phyloP scores from a whole-genome alignment of 23 tunicate species.

The Oikopleura dioica region DNA sequence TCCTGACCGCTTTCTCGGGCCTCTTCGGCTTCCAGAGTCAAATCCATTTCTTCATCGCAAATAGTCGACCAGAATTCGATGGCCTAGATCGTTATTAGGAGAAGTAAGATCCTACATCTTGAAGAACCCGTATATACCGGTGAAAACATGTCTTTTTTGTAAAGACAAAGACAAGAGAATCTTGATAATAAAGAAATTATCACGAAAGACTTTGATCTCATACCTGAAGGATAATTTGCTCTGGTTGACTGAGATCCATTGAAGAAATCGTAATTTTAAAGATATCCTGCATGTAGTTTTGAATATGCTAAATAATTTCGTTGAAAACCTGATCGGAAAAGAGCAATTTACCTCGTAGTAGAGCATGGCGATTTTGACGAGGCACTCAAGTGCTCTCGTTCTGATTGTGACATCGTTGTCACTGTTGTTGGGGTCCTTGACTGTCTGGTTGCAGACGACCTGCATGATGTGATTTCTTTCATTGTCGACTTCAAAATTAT shows the following conservation, averaged over 20 bases:
- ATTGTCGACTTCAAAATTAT: conserved; percentile 16
- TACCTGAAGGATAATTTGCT: neutral
- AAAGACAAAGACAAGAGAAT: neutral
- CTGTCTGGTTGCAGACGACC: conserved; percentile 85
- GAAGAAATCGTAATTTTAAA: neutral
- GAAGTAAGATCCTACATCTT: neutral
- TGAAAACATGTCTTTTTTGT: neutral
- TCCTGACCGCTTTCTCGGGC: conserved; percentile 59
- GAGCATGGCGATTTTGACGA: conserved; percentile 76
- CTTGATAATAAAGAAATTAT: neutral
- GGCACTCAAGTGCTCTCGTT: conserved; percentile 83
- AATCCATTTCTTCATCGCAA: conserved; percentile 80
- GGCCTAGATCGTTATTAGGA: conserved; percentile 17
- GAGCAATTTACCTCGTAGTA: conserved; percentile 28
- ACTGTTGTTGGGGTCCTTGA: conserved; percentile 41
- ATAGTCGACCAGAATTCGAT: conserved; percentile 93
- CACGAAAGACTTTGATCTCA: no score
- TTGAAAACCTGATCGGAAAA: neutral
- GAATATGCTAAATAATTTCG: neutral
- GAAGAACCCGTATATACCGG: neutral
- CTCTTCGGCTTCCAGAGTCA: conserved; percentile 59
- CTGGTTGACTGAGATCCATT: neutral
- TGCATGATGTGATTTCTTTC: conserved; percentile 93
- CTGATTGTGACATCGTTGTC: conserved; percentile 20
- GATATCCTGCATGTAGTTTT: neutral